Evolutionary conservation across 2,797 vertebrate species (phyloP).

Genomic region (Catharus ustulatus): DNA sequence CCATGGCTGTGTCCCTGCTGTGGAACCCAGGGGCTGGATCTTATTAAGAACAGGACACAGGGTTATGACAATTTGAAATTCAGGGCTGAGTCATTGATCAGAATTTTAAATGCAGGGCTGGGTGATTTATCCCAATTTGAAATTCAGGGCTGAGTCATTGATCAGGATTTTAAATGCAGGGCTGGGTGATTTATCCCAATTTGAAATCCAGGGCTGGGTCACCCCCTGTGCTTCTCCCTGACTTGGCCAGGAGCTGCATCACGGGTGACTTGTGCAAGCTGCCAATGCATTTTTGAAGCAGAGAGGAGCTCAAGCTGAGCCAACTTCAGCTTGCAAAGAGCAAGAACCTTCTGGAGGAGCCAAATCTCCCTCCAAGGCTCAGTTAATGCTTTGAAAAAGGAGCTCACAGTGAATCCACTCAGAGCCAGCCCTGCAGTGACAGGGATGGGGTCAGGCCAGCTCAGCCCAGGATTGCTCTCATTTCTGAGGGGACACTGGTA

Average conservation of each 20-base stretch:
- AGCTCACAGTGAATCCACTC: neutral
- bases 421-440: neutral
- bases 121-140: neutral
- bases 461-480: neutral
- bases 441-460: neutral
- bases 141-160: neutral
- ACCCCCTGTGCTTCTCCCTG: neutral
- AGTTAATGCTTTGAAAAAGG: neutral
- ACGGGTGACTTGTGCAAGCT: neutral
- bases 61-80: neutral
- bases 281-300: neutral
- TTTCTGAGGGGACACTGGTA: neutral
- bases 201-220: neutral
- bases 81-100: neutral
- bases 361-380: neutral
- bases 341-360: neutral
- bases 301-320: neutral
- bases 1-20: neutral
- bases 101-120: neutral
- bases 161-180: neutral
- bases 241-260: neutral
- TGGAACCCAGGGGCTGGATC: neutral
- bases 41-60: neutral
- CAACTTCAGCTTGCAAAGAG: neutral
- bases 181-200: neutral